Conservation (phyloP, 2,113 vertebrate species). For the Misgurnus anguillicaudatus region DNA sequence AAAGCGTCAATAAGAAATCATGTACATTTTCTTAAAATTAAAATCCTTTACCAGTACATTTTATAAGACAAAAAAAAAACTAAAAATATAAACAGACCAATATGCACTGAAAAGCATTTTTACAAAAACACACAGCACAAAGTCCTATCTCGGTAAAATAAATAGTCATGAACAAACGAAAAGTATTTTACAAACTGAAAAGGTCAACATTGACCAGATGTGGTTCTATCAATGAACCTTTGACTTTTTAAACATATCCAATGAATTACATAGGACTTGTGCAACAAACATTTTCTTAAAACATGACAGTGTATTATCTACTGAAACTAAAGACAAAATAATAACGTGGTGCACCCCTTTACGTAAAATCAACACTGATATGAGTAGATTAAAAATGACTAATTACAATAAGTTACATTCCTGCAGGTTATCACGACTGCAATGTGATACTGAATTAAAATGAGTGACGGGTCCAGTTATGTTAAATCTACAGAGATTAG, state of each 20-base stretch:
- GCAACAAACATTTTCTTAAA: constrained; percentile 75
- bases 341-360: constrained; percentile 54
- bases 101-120: constrained; percentile 84
- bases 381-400: constrained; percentile 68
- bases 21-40: constrained; percentile 14
- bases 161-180: constrained; percentile 81
- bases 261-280: constrained; percentile 76
- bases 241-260: constrained; percentile 45
- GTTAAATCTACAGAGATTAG: background rate
- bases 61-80: constrained; percentile 80
- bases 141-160: constrained; percentile 90
- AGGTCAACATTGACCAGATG: constrained; percentile 44
- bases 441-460: constrained; percentile 10
- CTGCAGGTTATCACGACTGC: constrained; percentile 59
- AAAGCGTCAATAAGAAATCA: background rate
- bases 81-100: constrained; percentile 66
- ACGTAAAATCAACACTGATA: constrained; percentile 70
- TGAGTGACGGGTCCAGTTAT: constrained; percentile 6
- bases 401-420: constrained; percentile 77
- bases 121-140: constrained; percentile 98
- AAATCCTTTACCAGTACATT: constrained; percentile 75
- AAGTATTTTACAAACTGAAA: constrained; percentile 63
- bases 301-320: constrained; percentile 69
- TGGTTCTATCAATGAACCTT: background rate
- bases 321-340: constrained; percentile 46